Percentiles rank a stretch among this genome's conserved stretches.
Conservation (phyloP, 2,888 invertebrate genomes). For the Leptodirus hochenwartii region DNA sequence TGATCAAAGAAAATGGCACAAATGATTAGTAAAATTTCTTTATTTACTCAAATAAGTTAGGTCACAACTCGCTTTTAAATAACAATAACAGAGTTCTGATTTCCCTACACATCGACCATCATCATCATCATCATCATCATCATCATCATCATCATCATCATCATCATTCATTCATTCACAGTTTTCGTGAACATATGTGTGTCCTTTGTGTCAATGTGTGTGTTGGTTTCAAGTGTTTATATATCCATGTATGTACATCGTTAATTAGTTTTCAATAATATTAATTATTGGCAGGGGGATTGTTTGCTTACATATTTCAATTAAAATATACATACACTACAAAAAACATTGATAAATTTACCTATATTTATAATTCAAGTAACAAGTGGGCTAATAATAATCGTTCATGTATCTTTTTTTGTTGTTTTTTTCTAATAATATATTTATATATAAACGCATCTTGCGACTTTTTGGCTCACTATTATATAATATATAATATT, state of each 20-base stretch:
- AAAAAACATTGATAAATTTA: constrained; percentile 29
- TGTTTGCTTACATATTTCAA: constrained; percentile 20
- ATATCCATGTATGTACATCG: constrained; percentile 1
- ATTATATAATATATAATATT: too few relatives aligned
- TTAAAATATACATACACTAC: constrained; percentile 27
- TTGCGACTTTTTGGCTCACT: constrained; percentile 11
- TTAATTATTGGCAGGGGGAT: constrained; percentile 23
- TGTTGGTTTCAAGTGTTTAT: constrained; percentile 1
- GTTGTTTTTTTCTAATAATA: too few relatives aligned
- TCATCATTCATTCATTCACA: constrained; percentile 1
- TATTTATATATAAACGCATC: too few relatives aligned
- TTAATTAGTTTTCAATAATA: constrained; percentile 7
- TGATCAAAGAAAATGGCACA: too few relatives aligned
- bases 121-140: constrained; percentile 10
- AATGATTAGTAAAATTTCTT: too few relatives aligned
- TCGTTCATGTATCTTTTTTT: too few relatives aligned
- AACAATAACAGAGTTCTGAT: constrained; percentile 27
- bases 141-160: constrained; percentile 10
- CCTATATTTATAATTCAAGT: constrained; percentile 25
- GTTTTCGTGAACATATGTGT: neutral
- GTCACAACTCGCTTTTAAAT: constrained; percentile 28
- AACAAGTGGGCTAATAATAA: too few relatives aligned
- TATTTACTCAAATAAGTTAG: constrained; percentile 31
- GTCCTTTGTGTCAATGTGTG: constrained; percentile 2
- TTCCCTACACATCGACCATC: constrained; percentile 26